Evolutionary conservation across 2,888 invertebrate species (phyloP).

Genomic region (Eupithecia subfuscata): DNA sequence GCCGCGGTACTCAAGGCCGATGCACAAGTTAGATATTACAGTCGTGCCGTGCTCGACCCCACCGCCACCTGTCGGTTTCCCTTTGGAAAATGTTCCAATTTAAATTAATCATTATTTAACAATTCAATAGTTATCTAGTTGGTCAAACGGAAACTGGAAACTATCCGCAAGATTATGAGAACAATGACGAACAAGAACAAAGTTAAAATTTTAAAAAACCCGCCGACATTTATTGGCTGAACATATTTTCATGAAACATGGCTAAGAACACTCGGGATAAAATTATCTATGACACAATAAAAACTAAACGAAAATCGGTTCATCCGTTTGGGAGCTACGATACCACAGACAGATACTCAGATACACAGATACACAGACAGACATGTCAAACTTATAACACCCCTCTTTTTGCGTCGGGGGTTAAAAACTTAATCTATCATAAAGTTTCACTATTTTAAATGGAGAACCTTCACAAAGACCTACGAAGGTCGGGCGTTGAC

Average conservation of each 20-base stretch:
- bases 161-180: neutral
- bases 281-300: too few relatives aligned
- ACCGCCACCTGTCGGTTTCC: slow-evolving; percentile 60
- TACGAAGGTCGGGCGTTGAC: slow-evolving; percentile 29
- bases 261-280: too few relatives aligned
- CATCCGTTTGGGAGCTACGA: too few relatives aligned
- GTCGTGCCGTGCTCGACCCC: slow-evolving; percentile 67
- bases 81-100: slow-evolving; percentile 46
- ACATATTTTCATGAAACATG: too few relatives aligned
- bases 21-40: slow-evolving; percentile 68
- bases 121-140: neutral
- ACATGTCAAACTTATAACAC: too few relatives aligned
- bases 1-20: slow-evolving; percentile 73
- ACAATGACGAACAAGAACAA: neutral
- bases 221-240: too few relatives aligned
- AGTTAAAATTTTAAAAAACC: too few relatives aligned
- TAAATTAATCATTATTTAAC: slow-evolving; percentile 29
- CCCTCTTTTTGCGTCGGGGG: too few relatives aligned
- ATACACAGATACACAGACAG: too few relatives aligned
- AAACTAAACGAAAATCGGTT: too few relatives aligned
- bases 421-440: too few relatives aligned
- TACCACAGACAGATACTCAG: too few relatives aligned
- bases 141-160: neutral
- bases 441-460: neutral
- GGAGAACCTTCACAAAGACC: neutral